Evolutionary conservation across 2,113 vertebrate species (phyloP).

Genomic region (Cyphomyrus discorhynchus): DNA sequence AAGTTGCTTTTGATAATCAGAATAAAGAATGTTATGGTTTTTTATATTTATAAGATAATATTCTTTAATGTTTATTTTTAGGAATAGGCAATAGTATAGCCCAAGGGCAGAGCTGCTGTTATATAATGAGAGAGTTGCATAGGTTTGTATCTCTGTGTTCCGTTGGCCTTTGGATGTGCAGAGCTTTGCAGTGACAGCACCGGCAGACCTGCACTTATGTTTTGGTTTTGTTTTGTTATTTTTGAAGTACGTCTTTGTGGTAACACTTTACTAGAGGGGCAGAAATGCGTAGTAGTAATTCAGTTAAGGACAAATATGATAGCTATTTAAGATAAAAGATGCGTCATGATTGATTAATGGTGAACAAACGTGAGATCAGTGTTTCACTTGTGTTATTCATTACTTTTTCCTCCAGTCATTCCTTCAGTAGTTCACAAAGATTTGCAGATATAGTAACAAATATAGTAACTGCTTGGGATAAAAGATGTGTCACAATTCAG

Average conservation of each 20-base stretch:
- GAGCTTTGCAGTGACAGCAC: not conserved
- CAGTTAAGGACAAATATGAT: not conserved
- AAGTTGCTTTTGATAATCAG: not conserved
- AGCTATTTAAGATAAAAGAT: not conserved
- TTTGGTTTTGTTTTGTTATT: not conserved
- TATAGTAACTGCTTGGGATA: not conserved
- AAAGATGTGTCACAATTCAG: not conserved
- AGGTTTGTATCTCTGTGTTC: not conserved
- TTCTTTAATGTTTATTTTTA: not conserved
- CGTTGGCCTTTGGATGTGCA: not conserved
- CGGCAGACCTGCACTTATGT: not conserved
- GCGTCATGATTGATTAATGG: not conserved
- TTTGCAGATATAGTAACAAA: not conserved
- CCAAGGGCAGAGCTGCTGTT: not conserved
- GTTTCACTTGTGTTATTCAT: not conserved
- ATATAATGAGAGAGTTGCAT: not conserved
- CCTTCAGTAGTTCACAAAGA: not conserved
- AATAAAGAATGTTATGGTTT: not conserved
- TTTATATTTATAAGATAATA: not conserved
- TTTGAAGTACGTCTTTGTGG: not conserved
- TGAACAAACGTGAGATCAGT: not conserved
- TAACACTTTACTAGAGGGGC: not conserved
- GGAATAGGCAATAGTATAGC: not conserved
- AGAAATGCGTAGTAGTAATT: not conserved
- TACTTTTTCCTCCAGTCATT: not conserved